Base-by-base conservation (phyloP, 2,888 invertebrate genomes). In the Cantharis nigra region DNA sequence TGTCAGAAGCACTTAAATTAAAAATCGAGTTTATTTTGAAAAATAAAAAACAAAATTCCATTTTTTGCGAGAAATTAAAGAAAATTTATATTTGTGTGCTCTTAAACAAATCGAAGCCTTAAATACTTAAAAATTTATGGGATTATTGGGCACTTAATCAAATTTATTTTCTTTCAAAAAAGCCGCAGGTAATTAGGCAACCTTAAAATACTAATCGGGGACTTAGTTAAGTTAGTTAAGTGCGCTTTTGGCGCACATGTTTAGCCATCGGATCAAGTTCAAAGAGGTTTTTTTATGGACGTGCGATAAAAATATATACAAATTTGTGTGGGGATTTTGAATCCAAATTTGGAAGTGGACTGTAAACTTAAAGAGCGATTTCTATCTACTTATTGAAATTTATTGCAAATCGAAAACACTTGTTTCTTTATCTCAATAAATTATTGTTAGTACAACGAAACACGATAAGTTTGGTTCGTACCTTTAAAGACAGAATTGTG, bases 1-100 rank as follows among this genome's bases (percentile, higher is more conserved):
- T 82, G 86, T 86, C 86, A 85, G 82, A 80, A 82, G 84, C 85
- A 85, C 84, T 84, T 85, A 86, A 86, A 86, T 86, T 85, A 85
- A 86, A 85, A 84, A 84, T 82, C 82, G 72, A 82, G 82, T 83
- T 75, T 49, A n/a, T n/a, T 49, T 49, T 49, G n/a, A 1, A 65
- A 65, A 65, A 65, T 65, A 23, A n/a, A 65, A 13, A 11, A 14
- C 26, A 23, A 23, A 20, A 67, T 23, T 23, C 4, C 5, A 10
- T 67, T 64, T 64, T 67, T 67, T 67, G 18, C 23, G 9, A 67
- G n/a, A 67, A 67, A 67, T 16, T 16, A 20, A 49, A n/a, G n/a
- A n/a, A n/a, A 5, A n/a, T n/a, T n/a, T 49, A n/a, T 49, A 49
- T 49, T n/a, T 49, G 5, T 49, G 11, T 3, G 33, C 49, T n/a